Evolutionary conservation across 1,140 invertebrate genomes (phyloP).

Genomic region (Pantala flavescens): DNA sequence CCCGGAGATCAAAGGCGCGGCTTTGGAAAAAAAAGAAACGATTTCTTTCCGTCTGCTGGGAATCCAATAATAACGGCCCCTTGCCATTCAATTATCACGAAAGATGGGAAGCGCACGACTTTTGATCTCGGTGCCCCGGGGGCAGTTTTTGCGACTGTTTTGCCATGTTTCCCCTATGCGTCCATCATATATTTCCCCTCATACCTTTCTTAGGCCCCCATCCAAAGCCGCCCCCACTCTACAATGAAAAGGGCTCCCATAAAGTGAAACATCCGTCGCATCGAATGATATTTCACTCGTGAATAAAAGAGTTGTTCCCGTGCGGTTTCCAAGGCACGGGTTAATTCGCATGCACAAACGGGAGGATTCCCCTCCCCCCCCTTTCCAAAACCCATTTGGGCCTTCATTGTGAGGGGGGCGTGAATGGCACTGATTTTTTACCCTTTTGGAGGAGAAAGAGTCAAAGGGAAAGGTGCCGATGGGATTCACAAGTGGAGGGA

Average conservation of each 20-base stretch:
- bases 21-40: no score
- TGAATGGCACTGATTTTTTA: background rate
- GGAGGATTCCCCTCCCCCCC: background rate
- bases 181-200: no score
- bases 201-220: no score
- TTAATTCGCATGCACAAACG: background rate
- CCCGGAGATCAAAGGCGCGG: no score
- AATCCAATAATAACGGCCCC: no score
- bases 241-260: background rate
- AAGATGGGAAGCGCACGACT: no score
- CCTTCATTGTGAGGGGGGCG: background rate
- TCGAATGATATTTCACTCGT: slow-evolving; percentile 7
- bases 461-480: background rate
- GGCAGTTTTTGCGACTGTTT: no score
- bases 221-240: no score
- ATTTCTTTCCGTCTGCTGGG: no score
- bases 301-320: background rate
- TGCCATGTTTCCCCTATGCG: no score
- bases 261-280: background rate
- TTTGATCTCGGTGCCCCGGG: no score
- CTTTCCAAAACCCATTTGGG: background rate
- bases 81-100: no score
- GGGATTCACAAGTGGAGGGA: background rate
- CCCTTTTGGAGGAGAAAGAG: background rate
- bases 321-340: background rate